phyloP scores from a whole-genome alignment of 2,888 invertebrate genomes.

The Dryobotodes eremita region DNA sequence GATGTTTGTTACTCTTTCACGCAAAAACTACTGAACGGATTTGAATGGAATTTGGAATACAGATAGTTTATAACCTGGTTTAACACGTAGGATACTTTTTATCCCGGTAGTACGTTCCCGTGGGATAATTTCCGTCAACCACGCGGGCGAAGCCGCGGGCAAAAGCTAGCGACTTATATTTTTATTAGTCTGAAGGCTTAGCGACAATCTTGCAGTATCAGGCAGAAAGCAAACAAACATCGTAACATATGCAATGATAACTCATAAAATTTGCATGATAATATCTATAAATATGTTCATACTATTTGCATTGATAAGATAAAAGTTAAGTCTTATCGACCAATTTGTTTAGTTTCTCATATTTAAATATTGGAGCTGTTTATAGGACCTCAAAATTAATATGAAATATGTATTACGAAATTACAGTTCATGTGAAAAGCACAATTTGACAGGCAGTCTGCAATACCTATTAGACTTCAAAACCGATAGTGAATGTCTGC shows the following conservation, averaged over 20 bases:
- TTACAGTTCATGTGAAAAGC: not conserved
- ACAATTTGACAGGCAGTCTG: not conserved
- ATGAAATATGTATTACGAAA: not conserved
- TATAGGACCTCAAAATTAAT: not conserved
- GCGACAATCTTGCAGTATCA: not conserved
- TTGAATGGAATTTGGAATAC: too few species aligned
- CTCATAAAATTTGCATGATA: slow-evolving; percentile 35
- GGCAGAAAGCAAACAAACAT: slow-evolving; percentile 34
- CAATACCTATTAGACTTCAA: not conserved
- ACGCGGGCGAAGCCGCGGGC: too few species aligned
- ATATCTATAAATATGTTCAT: slow-evolving; percentile 33
- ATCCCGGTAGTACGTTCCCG: too few species aligned
- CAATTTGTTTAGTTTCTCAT: too few species aligned
- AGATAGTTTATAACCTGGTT: too few species aligned
- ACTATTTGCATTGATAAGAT: slow-evolving; percentile 60
- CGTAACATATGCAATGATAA: slow-evolving; percentile 6
- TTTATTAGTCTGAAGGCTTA: not conserved
- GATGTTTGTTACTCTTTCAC: too few species aligned
- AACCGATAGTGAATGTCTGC: not conserved
- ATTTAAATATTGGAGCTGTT: not conserved
- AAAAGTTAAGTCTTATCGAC: slow-evolving; percentile 20
- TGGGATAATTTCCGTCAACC: too few species aligned
- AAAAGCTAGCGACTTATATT: too few species aligned
- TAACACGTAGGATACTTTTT: too few species aligned
- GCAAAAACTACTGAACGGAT: too few species aligned